Evolutionary conservation across 2,113 vertebrate species (phyloP), one percentile per base, ranked within the genome.

Genomic region (Cryptotis parvus): DNA sequence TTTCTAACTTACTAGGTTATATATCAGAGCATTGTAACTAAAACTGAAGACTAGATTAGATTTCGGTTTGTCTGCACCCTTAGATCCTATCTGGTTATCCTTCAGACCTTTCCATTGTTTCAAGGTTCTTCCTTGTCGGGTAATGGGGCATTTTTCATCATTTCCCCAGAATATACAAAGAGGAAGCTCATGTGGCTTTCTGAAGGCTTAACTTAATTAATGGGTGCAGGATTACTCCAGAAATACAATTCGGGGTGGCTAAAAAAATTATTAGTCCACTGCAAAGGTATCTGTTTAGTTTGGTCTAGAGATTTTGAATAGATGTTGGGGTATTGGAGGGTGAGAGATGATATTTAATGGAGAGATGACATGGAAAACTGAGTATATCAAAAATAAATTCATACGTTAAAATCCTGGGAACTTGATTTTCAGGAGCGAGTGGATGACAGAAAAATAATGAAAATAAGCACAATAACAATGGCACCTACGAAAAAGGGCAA

Each of bases 401-500:
- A 65, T 4, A 91, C 29, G 15, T 78, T 31, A 6, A 89, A 89
- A 76, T 66, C 14, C 65, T 75, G 29, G 10, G 15, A 72, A 78
- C n/a, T 58, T 39, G 55, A 63, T 87, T 95, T 94, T 81, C 11
- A 69, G 78, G 91, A 84, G 33, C 82, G 22, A 88, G 29, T 79
- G 4, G 31, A 15, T 52, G 22, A 70, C 3, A 45, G 49, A 72
- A 41, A 85, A 94, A 18, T 78, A 12, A 12, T 49, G 5, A 49
- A 22, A 68, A 31, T 2, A 29, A 63, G 35, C 18, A 24, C 52
- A 27, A 61, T 4, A 63, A 26, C 5, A 52, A 6, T 69, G 33
- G 7, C 68, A 39, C 16, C 52, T 43, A 2, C 1, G 65, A 81
- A 10, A 87, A 69, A 58, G 20, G 1, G 9, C 37, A 20, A 66